phyloP scores from a whole-genome alignment of 2,113 vertebrate genomes.

The Cyrtonyx montezumae region DNA sequence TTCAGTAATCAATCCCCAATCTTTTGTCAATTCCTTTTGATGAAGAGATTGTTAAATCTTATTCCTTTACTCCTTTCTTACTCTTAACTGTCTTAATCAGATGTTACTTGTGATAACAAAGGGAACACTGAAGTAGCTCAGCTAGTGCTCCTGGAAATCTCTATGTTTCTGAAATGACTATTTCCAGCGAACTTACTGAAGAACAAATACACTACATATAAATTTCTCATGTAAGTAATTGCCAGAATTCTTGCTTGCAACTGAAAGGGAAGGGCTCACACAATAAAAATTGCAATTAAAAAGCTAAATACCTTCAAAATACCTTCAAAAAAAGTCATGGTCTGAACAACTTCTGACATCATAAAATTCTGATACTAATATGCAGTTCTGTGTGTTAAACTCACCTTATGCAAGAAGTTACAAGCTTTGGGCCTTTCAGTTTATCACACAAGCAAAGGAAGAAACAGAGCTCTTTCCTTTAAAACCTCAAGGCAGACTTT shows the following conservation, averaged over 20 bases:
- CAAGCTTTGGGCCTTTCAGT: not conserved
- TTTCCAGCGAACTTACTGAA: not conserved
- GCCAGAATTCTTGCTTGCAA: not conserved
- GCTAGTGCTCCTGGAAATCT: not conserved
- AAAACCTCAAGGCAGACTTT: not conserved
- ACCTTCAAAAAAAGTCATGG: not conserved
- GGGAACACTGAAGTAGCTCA: not conserved
- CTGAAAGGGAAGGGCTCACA: not conserved
- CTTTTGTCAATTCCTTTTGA: not conserved
- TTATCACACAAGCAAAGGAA: not conserved
- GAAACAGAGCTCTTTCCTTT: not conserved
- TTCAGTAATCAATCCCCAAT: not conserved
- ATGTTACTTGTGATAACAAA: not conserved
- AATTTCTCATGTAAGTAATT: not conserved
- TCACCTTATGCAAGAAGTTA: not conserved
- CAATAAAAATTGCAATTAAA: not conserved
- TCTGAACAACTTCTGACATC: not conserved
- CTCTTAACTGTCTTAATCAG: not conserved
- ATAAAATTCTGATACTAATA: not conserved
- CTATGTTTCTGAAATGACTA: not conserved
- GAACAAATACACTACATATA: not conserved
- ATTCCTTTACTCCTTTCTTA: not conserved
- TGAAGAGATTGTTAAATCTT: not conserved
- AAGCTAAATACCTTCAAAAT: not conserved
- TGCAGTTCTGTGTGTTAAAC: not conserved